Percentiles rank a stretch among this genome's conserved stretches.
phyloP scores from a whole-genome alignment of 1,140 invertebrate species.

The Acromyrmex echinatior region DNA sequence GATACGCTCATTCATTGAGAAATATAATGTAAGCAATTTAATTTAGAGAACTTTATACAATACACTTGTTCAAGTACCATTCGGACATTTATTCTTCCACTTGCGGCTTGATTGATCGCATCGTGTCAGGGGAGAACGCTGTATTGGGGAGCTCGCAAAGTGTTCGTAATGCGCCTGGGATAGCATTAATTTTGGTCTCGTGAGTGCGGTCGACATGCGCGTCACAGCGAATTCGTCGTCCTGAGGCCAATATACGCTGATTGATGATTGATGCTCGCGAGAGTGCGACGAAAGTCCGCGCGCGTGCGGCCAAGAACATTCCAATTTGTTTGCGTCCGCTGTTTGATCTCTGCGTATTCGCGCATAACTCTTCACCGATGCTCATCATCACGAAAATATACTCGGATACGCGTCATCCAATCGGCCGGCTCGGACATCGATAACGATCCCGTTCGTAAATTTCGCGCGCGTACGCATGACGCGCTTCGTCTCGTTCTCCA shows the following conservation, averaged over 20 bases:
- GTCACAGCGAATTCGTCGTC: constrained; percentile 67
- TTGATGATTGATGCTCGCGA: constrained; percentile 60
- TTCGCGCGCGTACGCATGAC: background rate
- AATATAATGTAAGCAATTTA: constrained; percentile 5
- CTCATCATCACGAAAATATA: constrained; percentile 46
- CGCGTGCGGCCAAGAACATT: constrained; percentile 44
- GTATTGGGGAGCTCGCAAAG: constrained; percentile 38
- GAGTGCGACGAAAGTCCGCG: constrained; percentile 57
- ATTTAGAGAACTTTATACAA: constrained; percentile 8
- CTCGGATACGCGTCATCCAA: constrained; percentile 43
- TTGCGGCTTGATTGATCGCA: constrained; percentile 28
- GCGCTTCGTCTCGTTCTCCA: background rate
- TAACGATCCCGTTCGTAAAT: constrained; percentile 23
- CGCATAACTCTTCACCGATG: constrained; percentile 46
- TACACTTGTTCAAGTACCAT: background rate
- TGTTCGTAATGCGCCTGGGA: constrained; percentile 54
- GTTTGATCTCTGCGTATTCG: constrained; percentile 48
- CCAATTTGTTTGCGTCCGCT: constrained; percentile 55
- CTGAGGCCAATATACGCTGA: constrained; percentile 63
- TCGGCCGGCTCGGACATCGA: constrained; percentile 17
- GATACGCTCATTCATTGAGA: background rate
- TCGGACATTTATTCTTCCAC: constrained; percentile 19
- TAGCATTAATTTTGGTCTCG: constrained; percentile 53
- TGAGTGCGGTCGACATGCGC: constrained; percentile 47
- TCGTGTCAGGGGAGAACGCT: constrained; percentile 33